Conservation (phyloP, 2,888 invertebrate genomes). For the Drosophila longiperda region DNA sequence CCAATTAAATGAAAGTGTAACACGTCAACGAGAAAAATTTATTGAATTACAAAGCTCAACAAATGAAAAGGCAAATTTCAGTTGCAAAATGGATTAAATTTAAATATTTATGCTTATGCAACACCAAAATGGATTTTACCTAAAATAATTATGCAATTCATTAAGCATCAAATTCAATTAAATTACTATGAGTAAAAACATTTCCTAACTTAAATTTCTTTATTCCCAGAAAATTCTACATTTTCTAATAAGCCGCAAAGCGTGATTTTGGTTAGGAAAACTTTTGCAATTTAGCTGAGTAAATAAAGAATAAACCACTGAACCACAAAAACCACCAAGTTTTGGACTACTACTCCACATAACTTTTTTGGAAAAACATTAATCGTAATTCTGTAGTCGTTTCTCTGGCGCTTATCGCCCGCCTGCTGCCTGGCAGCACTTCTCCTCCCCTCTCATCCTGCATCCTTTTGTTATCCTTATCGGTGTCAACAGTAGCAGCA, state of each 20-base stretch:
- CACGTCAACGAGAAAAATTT: neutral
- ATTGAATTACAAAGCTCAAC: neutral
- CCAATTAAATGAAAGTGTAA: slow-evolving; percentile 31
- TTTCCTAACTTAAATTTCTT: neutral
- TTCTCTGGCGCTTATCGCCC: slow-evolving; percentile 58
- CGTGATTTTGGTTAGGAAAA: neutral
- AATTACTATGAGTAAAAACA: neutral
- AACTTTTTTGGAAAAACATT: slow-evolving; percentile 38
- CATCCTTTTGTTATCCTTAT: slow-evolving; percentile 13
- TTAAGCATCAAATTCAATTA: neutral
- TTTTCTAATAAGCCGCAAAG: too few relatives aligned
- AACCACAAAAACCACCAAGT: neutral
- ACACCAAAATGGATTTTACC: neutral
- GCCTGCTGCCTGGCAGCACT: slow-evolving; percentile 10
- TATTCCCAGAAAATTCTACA: neutral
- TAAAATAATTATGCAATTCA: neutral
- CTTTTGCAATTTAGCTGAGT: slow-evolving; percentile 18
- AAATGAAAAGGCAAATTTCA: neutral
- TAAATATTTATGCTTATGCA: neutral
- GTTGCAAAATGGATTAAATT: neutral
- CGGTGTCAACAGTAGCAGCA: slow-evolving; percentile 25
- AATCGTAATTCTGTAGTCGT: slow-evolving; percentile 57
- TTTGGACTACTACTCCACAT: too few relatives aligned
- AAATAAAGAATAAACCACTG: slow-evolving; percentile 3
- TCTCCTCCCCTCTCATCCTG: too few relatives aligned